These are phyloP conservation scores for Strongylocentrotus purpuratus DNA, from an alignment of 35 echinoderm and acorn worm species.

Conservation along the genomic window DNA sequence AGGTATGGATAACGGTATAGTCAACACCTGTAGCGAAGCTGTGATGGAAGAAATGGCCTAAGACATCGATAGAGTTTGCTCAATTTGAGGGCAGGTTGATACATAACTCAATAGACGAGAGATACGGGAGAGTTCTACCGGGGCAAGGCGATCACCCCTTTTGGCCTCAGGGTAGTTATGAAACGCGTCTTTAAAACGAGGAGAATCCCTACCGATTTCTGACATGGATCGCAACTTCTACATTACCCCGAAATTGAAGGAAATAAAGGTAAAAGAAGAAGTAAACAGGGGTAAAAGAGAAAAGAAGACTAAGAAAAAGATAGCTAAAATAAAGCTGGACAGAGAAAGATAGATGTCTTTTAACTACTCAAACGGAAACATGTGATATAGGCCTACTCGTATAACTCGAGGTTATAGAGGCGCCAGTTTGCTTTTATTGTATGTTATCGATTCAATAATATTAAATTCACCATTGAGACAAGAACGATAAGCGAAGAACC, in stretches of 20 bases:
- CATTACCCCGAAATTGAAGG: background rate
- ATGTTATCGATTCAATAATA: background rate
- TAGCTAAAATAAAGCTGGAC: background rate
- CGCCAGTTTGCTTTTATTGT: background rate
- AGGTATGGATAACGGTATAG: constrained; percentile 44
- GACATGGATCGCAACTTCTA: background rate
- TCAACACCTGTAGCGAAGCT: constrained; percentile 48
- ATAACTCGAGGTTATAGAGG: background rate
- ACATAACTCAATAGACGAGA: constrained; percentile 43
- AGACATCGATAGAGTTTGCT: constrained; percentile 51
- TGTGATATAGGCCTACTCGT: background rate
- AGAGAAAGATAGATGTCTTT: constrained; percentile 14
- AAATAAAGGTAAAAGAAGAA: constrained; percentile 24
- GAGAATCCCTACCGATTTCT: constrained; percentile 9
- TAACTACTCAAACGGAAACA: background rate
- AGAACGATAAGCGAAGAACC: background rate
- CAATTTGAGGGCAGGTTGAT: constrained; percentile 51
- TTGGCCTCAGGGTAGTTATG: constrained; percentile 28
- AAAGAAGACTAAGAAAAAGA: background rate
- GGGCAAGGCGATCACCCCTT: constrained; percentile 26
- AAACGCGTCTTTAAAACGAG: constrained; percentile 26
- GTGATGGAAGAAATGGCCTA: background rate
- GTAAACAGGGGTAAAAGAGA: background rate
- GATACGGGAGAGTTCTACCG: constrained; percentile 20
- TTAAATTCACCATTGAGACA: background rate